A percentile compares a stretch with the other conserved stretches of the same genome.
Evolutionary conservation across 2,113 vertebrate genomes (phyloP).

Genomic region (Nematolebias whitei): DNA sequence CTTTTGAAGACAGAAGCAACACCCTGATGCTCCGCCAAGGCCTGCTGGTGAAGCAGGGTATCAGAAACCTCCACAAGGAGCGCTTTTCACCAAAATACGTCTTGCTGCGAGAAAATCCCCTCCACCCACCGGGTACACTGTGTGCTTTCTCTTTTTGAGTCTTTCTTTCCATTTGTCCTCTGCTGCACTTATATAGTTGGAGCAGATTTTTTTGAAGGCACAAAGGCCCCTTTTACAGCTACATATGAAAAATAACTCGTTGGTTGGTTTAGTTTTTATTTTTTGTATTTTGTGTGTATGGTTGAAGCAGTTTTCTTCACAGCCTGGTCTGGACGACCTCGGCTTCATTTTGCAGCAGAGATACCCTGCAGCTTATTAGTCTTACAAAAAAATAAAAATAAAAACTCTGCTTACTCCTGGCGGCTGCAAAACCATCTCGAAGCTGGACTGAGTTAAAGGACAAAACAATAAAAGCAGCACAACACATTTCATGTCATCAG

Average conservation of each 20-base stretch:
- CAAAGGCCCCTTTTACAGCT: slow-evolving; percentile 76
- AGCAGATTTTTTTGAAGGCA: slow-evolving; percentile 50
- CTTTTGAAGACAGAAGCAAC: slow-evolving; percentile 67
- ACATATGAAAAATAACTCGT: slow-evolving; percentile 69
- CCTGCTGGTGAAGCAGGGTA: slow-evolving; percentile 48
- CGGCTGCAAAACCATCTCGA: slow-evolving; percentile 65
- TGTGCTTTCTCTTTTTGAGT: slow-evolving; percentile 53
- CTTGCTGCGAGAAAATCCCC: slow-evolving; percentile 52
- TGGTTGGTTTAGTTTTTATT: slow-evolving; percentile 62
- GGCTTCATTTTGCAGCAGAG: slow-evolving; percentile 41
- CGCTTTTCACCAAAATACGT: slow-evolving; percentile 49
- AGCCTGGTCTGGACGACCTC: slow-evolving; percentile 26
- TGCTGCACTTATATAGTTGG: slow-evolving; percentile 44
- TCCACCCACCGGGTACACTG: slow-evolving; percentile 47
- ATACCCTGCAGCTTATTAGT: slow-evolving; percentile 63
- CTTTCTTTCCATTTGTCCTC: slow-evolving; percentile 69
- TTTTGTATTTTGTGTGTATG: not conserved
- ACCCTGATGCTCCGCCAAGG: slow-evolving; percentile 62
- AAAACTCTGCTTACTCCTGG: slow-evolving; percentile 29
- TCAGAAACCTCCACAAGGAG: slow-evolving; percentile 50
- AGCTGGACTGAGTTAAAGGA: slow-evolving; percentile 45
- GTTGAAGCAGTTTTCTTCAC: slow-evolving; percentile 39
- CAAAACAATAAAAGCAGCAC: slow-evolving; percentile 32
- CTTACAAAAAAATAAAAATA: slow-evolving; percentile 59
- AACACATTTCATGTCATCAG: slow-evolving; percentile 49